These are phyloP conservation scores for Steromphala cineraria DNA, from an alignment of 2,888 invertebrate genomes.

Conservation along the genomic window DNA sequence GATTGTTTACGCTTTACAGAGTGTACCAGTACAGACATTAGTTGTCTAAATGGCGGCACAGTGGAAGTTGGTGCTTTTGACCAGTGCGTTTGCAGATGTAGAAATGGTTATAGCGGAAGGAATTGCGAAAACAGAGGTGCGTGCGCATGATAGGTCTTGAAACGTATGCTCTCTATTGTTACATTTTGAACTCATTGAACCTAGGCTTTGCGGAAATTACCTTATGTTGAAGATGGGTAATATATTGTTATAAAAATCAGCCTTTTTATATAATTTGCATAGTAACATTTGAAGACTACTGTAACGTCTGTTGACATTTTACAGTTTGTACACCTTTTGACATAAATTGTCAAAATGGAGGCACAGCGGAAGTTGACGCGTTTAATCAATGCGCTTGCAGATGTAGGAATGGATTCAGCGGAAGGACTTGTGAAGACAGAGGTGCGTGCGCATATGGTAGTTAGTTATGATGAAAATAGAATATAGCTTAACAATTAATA, in stretches of 20 bases:
- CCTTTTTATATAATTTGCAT: no score
- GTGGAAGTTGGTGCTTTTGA: not conserved
- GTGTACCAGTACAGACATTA: not conserved
- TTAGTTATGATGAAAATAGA: not conserved
- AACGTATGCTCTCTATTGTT: no score
- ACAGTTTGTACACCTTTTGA: not conserved
- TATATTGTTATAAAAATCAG: no score
- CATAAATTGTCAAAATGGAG: constrained; percentile 1
- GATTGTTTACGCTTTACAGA: not conserved
- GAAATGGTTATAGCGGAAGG: not conserved
- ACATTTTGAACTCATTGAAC: no score
- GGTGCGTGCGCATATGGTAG: not conserved
- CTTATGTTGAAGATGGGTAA: no score
- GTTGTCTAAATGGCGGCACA: not conserved
- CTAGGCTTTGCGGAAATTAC: no score
- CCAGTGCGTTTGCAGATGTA: not conserved
- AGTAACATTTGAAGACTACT: no score
- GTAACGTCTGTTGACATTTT: no score
- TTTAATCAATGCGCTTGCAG: not conserved
- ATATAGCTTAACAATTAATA: no score
- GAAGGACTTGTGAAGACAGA: not conserved
- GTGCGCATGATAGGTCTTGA: not conserved
- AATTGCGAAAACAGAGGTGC: not conserved
- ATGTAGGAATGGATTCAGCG: not conserved
- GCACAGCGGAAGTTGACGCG: not conserved